These are phyloP conservation scores for Lagorchestes hirsutus DNA, from an alignment of 2,797 vertebrate species.

Conservation along the genomic window DNA sequence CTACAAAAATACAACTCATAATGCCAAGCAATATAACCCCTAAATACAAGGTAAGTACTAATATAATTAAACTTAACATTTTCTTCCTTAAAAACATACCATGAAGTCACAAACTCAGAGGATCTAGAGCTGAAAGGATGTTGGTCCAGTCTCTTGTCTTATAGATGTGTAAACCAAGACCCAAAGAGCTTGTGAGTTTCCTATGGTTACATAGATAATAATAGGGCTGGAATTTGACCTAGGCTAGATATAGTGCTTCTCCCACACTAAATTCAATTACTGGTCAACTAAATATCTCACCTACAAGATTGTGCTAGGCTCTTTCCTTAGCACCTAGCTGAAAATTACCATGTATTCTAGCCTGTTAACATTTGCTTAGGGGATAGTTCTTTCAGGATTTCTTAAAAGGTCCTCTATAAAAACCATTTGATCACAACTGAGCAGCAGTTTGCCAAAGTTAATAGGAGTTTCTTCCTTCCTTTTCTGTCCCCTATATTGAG, in stretches of 20 bases:
- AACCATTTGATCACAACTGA: slow-evolving; percentile 6
- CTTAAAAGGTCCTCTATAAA: neutral
- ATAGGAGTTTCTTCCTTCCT: slow-evolving; percentile 26
- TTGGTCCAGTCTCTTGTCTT: neutral
- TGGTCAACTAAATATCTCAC: neutral
- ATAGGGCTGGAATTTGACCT: neutral
- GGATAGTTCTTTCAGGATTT: slow-evolving; percentile 18
- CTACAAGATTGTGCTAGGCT: neutral
- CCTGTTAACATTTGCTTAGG: neutral
- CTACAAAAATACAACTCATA: neutral
- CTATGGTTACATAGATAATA: neutral
- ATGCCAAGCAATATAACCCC: neutral
- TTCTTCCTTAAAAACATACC: neutral
- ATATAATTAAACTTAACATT: neutral
- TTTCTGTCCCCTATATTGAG: neutral
- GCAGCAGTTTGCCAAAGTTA: slow-evolving; percentile 22
- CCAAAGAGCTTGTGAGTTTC: neutral
- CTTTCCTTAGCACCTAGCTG: neutral
- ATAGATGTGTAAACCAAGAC: neutral
- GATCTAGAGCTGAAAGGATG: neutral
- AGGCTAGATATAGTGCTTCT: neutral
- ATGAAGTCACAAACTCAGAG: neutral
- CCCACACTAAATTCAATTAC: neutral
- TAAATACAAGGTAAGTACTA: neutral
- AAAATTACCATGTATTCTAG: neutral